A percentile compares a stretch with the other conserved stretches of the same genome.
These are phyloP conservation scores for Platygyra sinensis DNA, from an alignment of 64 coral and sea anemone genomes.

Conservation along the genomic window DNA sequence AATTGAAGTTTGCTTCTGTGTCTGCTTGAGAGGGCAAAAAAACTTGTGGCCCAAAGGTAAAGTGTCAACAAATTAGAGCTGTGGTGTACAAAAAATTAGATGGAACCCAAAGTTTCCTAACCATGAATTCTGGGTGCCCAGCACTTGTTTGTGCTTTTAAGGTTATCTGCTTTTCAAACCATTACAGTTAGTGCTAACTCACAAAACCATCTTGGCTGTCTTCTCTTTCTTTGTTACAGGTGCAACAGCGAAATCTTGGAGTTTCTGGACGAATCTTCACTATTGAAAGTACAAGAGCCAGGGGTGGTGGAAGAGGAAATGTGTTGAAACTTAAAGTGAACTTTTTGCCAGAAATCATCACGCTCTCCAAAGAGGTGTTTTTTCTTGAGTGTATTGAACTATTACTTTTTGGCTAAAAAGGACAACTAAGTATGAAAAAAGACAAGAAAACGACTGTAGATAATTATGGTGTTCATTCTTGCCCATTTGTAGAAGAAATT, in stretches of 20 bases:
- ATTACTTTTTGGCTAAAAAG: background rate
- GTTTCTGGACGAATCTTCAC: slow-evolving; percentile 93
- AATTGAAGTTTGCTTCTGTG: too few species aligned
- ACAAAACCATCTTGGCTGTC: background rate
- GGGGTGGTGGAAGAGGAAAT: slow-evolving; percentile 77
- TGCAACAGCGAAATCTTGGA: slow-evolving; percentile 92
- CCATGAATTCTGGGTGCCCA: too few species aligned
- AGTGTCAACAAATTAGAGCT: too few species aligned
- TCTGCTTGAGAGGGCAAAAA: too few species aligned
- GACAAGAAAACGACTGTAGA: too few species aligned
- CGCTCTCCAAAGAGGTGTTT: slow-evolving; percentile 94
- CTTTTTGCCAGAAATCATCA: slow-evolving; percentile 98
- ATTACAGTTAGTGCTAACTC: background rate
- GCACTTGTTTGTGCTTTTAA: background rate
- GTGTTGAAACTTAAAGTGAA: slow-evolving; percentile 97
- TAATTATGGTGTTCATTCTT: too few species aligned
- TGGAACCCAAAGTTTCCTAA: too few species aligned
- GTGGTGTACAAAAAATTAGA: too few species aligned
- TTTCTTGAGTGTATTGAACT: background rate
- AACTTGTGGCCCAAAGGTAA: too few species aligned
- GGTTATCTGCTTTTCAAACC: too few species aligned
- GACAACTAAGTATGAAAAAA: too few species aligned
- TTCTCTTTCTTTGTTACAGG: slow-evolving; percentile 36
- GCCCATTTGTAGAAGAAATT: too few species aligned
- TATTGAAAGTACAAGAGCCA: slow-evolving; percentile 94